Evolutionary conservation across 2,797 vertebrate species (phyloP).

Genomic region (Eupleurogrammus muticus): DNA sequence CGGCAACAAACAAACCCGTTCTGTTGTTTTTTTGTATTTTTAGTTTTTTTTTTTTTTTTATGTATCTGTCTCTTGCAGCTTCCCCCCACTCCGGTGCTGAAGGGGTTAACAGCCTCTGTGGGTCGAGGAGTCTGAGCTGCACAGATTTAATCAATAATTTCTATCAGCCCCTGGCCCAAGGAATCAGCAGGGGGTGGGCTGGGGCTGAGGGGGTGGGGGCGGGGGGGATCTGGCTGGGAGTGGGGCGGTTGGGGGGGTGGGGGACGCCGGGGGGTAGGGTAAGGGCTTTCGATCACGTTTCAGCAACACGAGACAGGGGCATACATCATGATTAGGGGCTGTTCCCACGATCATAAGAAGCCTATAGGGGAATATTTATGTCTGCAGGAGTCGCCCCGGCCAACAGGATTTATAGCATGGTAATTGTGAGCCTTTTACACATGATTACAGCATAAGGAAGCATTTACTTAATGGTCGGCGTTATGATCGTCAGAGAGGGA

Average conservation of each 20-base stretch:
- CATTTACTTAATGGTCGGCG: conserved; percentile 85
- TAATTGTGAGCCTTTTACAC: conserved; percentile 87
- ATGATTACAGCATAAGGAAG: conserved; percentile 86
- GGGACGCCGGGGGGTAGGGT: conserved; percentile 78
- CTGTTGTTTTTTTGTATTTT: conserved; percentile 28
- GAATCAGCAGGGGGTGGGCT: conserved; percentile 86
- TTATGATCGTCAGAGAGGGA: conserved; percentile 62
- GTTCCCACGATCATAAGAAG: conserved; percentile 88
- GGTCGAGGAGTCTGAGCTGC: conserved; percentile 88
- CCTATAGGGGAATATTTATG: conserved; percentile 86
- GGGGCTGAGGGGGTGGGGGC: conserved; percentile 51
- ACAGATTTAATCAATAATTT: conserved; percentile 94
- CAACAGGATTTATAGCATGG: conserved; percentile 83
- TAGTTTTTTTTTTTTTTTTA: conserved; percentile 30
- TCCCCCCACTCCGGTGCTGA: conserved; percentile 68
- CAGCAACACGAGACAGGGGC: conserved; percentile 86
- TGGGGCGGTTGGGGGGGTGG: conserved; percentile 64
- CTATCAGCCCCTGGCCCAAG: conserved; percentile 91
- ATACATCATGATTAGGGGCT: conserved; percentile 88
- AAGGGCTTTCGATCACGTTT: conserved; percentile 88
- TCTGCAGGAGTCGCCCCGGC: conserved; percentile 70
- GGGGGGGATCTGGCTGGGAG: conserved; percentile 53
- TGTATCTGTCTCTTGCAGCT: conserved; percentile 57
- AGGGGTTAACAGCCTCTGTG: conserved; percentile 90
- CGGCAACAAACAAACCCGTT: conserved; percentile 29